Percentiles rank a stretch among this genome's conserved stretches.
Conservation (phyloP, 37 sponge, comb jelly and placozoan genomes). For the Aphrocallistes beatrix region DNA sequence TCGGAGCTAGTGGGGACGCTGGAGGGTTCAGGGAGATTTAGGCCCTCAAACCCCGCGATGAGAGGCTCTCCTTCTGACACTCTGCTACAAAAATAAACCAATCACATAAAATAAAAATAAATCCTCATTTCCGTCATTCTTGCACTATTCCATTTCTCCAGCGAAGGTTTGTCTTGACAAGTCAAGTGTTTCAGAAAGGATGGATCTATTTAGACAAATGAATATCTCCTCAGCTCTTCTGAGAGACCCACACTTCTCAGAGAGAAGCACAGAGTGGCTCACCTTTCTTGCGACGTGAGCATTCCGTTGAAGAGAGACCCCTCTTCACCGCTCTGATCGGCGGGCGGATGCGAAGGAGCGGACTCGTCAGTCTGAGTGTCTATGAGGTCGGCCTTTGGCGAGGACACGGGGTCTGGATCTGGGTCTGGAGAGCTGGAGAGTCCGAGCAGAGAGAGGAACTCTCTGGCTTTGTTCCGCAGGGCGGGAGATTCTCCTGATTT, state of each 20-base stretch:
- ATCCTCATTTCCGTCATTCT: too few relatives aligned
- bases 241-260: background rate
- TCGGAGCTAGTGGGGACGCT: background rate
- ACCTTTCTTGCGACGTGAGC: background rate
- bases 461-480: background rate
- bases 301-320: background rate
- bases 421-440: background rate
- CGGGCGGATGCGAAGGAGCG: background rate
- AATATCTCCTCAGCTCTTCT: too few relatives aligned
- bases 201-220: too few relatives aligned
- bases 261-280: background rate
- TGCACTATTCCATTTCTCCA: too few relatives aligned
- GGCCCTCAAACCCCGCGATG: background rate
- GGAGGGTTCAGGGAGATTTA: background rate
- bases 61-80: too few relatives aligned
- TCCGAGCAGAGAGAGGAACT: background rate
- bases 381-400: background rate
- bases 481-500: background rate
- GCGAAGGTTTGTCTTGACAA: too few relatives aligned
- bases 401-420: background rate
- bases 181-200: too few relatives aligned
- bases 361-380: background rate
- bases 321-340: background rate
- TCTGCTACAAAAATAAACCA: too few relatives aligned
- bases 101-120: too few relatives aligned